These are phyloP conservation scores for cattle (Bos taurus) DNA, from an alignment of 2,113 vertebrate species.

Conservation along the genomic window ARS-UCD2.0 NC_037357.1:125185501-125186000, in stretches of 20 bases:
- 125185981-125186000: slow-evolving; percentile 43
- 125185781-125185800: neutral
- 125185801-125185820: neutral
- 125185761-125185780: neutral
- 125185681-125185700: neutral
- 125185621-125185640: neutral
- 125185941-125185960: neutral
- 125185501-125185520: neutral
- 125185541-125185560: neutral
- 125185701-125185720: slow-evolving; percentile 13
- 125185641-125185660: neutral
- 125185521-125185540: neutral
- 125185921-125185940: slow-evolving; percentile 6
- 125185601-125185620: neutral
- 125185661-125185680: slow-evolving; percentile 20
- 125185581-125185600: slow-evolving; percentile 4
- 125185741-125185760: neutral
- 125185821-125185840: neutral
- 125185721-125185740: neutral
- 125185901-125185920: neutral
- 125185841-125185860: slow-evolving; percentile 15
- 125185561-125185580: too few species aligned
- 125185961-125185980: slow-evolving; percentile 11
- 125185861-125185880: slow-evolving; percentile 2
- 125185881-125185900: slow-evolving; percentile 10